These are phyloP conservation scores for Caenorhabditis drosophilae DNA, from an alignment of 2,888 invertebrate genomes.

Conservation along the genomic window DNA sequence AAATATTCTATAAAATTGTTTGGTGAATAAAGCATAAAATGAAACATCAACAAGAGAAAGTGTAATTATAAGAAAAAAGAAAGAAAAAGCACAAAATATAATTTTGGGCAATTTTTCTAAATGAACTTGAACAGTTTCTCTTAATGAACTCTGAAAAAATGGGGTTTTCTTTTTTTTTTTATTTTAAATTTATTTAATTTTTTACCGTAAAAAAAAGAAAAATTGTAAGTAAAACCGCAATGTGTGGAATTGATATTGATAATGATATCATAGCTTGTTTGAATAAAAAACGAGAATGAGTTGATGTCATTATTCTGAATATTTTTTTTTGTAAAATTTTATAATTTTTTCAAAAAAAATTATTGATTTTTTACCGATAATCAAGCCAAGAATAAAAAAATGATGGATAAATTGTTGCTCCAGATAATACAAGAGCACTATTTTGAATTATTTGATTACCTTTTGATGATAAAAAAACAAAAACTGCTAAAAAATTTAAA, in stretches of 20 bases:
- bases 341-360: background rate
- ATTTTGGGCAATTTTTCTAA: constrained; percentile 18
- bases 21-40: constrained; percentile 27
- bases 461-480: constrained; percentile 18
- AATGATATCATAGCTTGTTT: constrained; percentile 17
- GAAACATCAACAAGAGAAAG: constrained; percentile 22
- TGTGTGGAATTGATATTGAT: constrained; percentile 27
- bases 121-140: constrained; percentile 6
- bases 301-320: constrained; percentile 30
- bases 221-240: constrained; percentile 21
- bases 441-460: constrained; percentile 21
- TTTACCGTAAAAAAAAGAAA: constrained; percentile 24
- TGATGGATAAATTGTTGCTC: constrained; percentile 33
- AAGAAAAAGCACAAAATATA: constrained; percentile 22
- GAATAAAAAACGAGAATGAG: constrained; percentile 17
- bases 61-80: constrained; percentile 25
- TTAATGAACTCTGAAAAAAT: constrained; percentile 1
- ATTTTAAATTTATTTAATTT: background rate
- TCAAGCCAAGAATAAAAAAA: constrained; percentile 37
- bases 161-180: background rate
- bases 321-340: background rate
- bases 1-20: constrained; percentile 37
- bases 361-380: constrained; percentile 9
- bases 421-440: constrained; percentile 18
- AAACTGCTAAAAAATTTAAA: constrained; percentile 6